A percentile compares a stretch with the other conserved stretches of the same genome.
phyloP scores from a whole-genome alignment of 1,140 invertebrate genomes.

The Trigoniulus corallinus region DNA sequence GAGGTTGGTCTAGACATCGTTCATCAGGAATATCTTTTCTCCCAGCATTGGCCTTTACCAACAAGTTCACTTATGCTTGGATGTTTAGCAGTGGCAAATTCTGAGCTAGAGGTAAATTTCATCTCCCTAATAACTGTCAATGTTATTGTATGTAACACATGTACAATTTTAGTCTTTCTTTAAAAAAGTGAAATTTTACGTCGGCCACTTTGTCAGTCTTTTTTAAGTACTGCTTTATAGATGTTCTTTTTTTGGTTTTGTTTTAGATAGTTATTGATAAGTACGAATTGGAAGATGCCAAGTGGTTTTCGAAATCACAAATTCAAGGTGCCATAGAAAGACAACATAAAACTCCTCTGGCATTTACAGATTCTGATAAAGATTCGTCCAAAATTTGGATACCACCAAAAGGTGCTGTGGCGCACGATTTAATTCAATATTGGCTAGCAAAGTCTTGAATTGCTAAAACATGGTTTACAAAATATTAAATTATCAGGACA shows the following conservation, averaged over 20 bases:
- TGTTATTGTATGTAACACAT: not conserved
- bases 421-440: slow-evolving; percentile 32
- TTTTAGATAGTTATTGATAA: slow-evolving; percentile 31
- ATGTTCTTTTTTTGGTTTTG: not conserved
- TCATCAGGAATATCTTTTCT: slow-evolving; percentile 32
- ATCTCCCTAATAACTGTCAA: slow-evolving; percentile 1
- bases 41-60: slow-evolving; percentile 41
- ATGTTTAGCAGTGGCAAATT: slow-evolving; percentile 28
- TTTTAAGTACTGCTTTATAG: no score
- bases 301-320: slow-evolving; percentile 35
- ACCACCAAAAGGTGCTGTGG: slow-evolving; percentile 34
- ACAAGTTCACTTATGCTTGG: slow-evolving; percentile 36
- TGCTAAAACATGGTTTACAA: no score
- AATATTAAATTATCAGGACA: no score
- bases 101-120: slow-evolving; percentile 15
- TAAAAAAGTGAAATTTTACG: no score
- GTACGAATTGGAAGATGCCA: slow-evolving; percentile 35
- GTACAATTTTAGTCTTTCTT: no score
- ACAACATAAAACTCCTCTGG: slow-evolving; percentile 23
- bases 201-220: no score
- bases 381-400: slow-evolving; percentile 27
- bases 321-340: slow-evolving; percentile 21
- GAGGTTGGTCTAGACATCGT: slow-evolving; percentile 37
- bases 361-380: slow-evolving; percentile 13
- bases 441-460: no score